Evolutionary conservation across 2,888 invertebrate genomes (phyloP).

Genomic region (Acleris holmiana): DNA sequence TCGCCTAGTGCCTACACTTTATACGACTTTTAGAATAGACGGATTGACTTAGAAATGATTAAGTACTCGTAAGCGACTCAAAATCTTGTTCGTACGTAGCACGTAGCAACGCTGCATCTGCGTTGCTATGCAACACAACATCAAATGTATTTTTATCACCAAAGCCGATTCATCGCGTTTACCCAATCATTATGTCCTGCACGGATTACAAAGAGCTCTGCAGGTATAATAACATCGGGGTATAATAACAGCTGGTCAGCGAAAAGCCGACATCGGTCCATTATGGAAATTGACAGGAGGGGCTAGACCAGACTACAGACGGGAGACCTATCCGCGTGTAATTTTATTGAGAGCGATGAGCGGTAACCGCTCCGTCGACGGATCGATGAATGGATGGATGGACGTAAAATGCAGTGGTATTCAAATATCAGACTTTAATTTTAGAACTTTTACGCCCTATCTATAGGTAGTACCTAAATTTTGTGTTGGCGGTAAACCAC

Average conservation of each 20-base stretch:
- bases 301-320: slow-evolving; percentile 44
- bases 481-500: too few species aligned
- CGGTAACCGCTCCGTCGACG: not conserved
- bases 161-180: slow-evolving; percentile 41
- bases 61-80: too few species aligned
- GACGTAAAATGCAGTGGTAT: too few species aligned
- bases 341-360: slow-evolving; percentile 15
- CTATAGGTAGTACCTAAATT: too few species aligned
- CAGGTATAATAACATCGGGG: slow-evolving; percentile 36
- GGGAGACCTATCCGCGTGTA: slow-evolving; percentile 9
- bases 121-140: too few species aligned
- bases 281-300: slow-evolving; percentile 72
- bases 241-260: slow-evolving; percentile 65
- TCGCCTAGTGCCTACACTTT: too few species aligned
- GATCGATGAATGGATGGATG: too few species aligned
- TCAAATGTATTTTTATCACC: slow-evolving; percentile 33
- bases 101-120: too few species aligned
- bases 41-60: too few species aligned
- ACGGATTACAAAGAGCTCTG: slow-evolving; percentile 42
- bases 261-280: slow-evolving; percentile 61
- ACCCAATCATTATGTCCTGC: slow-evolving; percentile 45
- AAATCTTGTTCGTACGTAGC: not conserved
- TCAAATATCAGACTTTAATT: too few species aligned
- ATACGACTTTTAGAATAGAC: too few species aligned
- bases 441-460: too few species aligned